Conservation (phyloP, 2,113 vertebrate species). For the Pelobates fuscus region DNA sequence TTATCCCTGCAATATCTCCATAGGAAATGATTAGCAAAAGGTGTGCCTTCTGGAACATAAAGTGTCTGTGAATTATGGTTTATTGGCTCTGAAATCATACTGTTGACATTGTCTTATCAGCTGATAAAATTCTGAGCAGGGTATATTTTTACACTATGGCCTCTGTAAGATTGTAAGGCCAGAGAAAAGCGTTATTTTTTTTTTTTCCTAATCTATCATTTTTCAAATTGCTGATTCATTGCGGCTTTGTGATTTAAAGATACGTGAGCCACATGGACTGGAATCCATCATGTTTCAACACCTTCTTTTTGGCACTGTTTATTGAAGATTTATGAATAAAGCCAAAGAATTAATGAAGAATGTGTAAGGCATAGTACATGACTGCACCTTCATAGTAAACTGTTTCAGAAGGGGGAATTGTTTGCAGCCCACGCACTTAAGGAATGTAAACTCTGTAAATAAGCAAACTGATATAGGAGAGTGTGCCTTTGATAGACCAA, state of each 20-base stretch:
- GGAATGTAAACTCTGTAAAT: not conserved
- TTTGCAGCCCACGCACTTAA: not conserved
- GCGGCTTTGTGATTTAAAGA: slow-evolving; percentile 12
- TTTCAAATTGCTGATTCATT: slow-evolving; percentile 41
- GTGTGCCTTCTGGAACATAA: slow-evolving; percentile 36
- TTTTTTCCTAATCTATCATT: not conserved
- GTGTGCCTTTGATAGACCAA: not conserved
- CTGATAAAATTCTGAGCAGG: slow-evolving; percentile 31
- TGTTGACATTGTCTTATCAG: slow-evolving; percentile 41
- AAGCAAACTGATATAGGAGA: not conserved
- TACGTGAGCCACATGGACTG: slow-evolving; percentile 5
- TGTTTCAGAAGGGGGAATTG: not conserved
- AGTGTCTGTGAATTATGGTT: slow-evolving; percentile 37
- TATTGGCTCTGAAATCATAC: slow-evolving; percentile 29
- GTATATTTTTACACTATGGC: slow-evolving; percentile 39
- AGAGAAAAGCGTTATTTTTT: not conserved
- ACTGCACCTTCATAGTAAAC: not conserved
- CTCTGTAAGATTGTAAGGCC: not conserved
- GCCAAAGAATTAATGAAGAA: not conserved
- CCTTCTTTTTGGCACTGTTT: slow-evolving; percentile 26
- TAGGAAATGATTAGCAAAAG: slow-evolving; percentile 44
- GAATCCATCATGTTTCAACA: slow-evolving; percentile 3
- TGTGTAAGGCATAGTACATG: not conserved
- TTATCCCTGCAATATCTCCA: slow-evolving; percentile 32
- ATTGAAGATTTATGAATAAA: slow-evolving; percentile 16